Evolutionary conservation across 1,140 invertebrate species (phyloP).

Genomic region (Halesus radiatus): DNA sequence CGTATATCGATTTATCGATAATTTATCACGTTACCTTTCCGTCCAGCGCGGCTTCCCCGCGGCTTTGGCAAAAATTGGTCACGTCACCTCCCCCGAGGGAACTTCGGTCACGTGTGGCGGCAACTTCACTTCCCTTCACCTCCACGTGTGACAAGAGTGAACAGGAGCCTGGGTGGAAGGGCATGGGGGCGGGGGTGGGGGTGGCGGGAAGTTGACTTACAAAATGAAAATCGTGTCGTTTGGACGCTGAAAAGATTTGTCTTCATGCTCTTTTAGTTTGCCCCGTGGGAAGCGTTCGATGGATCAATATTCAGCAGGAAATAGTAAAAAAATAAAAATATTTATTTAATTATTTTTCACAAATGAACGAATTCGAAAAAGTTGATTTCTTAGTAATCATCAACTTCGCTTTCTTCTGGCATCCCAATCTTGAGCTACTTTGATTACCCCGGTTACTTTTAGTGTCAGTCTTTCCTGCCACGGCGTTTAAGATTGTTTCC

Average conservation of each 20-base stretch:
- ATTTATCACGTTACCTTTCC: conserved; percentile 5
- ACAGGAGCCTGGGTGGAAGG: neutral
- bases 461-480: too few species aligned
- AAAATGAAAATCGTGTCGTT: conserved; percentile 10
- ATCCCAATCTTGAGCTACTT: too few species aligned
- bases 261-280: conserved; percentile 1
- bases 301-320: neutral
- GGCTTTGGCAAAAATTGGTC: conserved; percentile 10
- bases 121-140: conserved; percentile 5
- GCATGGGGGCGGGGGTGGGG: neutral
- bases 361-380: too few species aligned
- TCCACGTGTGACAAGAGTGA: conserved; percentile 8
- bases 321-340: too few species aligned
- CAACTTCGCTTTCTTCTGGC: too few species aligned
- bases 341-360: too few species aligned
- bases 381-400: too few species aligned
- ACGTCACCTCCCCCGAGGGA: neutral
- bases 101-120: conserved; percentile 6
- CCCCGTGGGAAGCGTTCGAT: neutral
- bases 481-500: too few species aligned
- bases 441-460: too few species aligned
- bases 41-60: neutral
- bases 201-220: conserved; percentile 1
- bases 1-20: neutral
- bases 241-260: conserved; percentile 10